phyloP scores from a whole-genome alignment of 1,140 invertebrate genomes.

The Aphis craccivora region DNA sequence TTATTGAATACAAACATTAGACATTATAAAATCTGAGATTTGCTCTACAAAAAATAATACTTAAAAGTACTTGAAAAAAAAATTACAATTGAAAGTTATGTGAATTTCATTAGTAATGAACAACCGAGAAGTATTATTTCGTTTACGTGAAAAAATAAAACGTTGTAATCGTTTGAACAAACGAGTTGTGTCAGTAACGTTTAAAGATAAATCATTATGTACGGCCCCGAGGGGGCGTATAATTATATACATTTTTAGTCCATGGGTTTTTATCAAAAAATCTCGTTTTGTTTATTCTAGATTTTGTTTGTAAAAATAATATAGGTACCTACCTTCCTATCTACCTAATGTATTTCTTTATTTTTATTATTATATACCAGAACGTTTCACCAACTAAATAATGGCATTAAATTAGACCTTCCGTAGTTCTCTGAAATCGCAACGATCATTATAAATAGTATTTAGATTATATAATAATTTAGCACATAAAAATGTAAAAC shows the following conservation, averaged over 20 bases:
- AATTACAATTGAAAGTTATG: not conserved
- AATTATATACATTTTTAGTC: not conserved
- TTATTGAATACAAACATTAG: not conserved
- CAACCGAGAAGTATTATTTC: not conserved
- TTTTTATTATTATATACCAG: constrained; percentile 1
- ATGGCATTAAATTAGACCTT: constrained; percentile 1
- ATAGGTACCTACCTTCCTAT: not conserved
- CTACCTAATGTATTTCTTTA: not conserved
- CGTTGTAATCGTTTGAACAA: not conserved
- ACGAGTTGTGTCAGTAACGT: not conserved
- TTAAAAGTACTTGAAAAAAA: not conserved
- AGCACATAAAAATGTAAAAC: not conserved
- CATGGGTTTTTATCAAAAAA: constrained; percentile 7
- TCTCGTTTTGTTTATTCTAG: constrained; percentile 27
- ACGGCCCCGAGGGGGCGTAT: not conserved
- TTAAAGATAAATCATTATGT: constrained; percentile 3
- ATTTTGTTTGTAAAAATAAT: not conserved
- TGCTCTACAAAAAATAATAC: not conserved
- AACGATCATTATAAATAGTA: constrained; percentile 23
- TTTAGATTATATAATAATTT: not conserved
- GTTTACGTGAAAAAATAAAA: not conserved
- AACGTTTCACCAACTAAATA: constrained; percentile 7
- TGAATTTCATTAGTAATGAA: not conserved
- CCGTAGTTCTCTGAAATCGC: not conserved
- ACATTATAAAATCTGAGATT: not conserved